Conservation (phyloP, 2,797 vertebrate species). For the Botia kubotai region DNA sequence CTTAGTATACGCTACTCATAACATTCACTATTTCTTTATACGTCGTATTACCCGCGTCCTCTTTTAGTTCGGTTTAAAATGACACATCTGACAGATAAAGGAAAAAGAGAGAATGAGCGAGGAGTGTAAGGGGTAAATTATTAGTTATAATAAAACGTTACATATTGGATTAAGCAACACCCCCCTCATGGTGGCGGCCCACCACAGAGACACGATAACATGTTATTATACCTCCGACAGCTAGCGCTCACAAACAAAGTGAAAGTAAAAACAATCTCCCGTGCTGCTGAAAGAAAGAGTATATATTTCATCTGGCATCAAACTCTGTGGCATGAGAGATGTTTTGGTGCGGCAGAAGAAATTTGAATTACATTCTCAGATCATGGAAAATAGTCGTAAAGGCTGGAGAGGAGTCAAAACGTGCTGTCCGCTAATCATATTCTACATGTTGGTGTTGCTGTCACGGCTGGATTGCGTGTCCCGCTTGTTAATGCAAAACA, state of each 20-base stretch:
- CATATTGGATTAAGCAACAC: conserved; percentile 18
- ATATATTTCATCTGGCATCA: conserved; percentile 60
- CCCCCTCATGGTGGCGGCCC: conserved; percentile 32
- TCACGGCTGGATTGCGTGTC: conserved; percentile 66
- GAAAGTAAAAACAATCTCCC: conserved; percentile 25
- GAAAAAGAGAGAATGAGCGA: background rate
- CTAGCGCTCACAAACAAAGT: conserved; percentile 24
- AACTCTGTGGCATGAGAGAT: conserved; percentile 67
- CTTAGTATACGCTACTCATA: background rate
- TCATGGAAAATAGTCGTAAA: conserved; percentile 74
- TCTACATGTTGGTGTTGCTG: conserved; percentile 63
- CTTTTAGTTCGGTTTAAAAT: background rate
- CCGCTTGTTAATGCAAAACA: conserved; percentile 24
- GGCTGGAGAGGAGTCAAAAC: conserved; percentile 66
- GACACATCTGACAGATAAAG: background rate
- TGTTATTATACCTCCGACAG: conserved; percentile 41
- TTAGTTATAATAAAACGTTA: conserved; percentile 50
- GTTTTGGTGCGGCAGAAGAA: conserved; percentile 70
- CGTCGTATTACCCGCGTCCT: background rate
- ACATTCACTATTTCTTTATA: background rate
- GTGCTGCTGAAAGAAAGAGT: conserved; percentile 51
- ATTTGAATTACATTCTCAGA: conserved; percentile 65
- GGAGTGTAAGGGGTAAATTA: conserved; percentile 56
- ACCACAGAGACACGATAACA: conserved; percentile 48
- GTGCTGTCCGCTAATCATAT: conserved; percentile 66